Evolutionary conservation across 2,888 invertebrate genomes (phyloP), one percentile per base, ranked within the genome.

Genomic region (Sphinx pinastri): DNA sequence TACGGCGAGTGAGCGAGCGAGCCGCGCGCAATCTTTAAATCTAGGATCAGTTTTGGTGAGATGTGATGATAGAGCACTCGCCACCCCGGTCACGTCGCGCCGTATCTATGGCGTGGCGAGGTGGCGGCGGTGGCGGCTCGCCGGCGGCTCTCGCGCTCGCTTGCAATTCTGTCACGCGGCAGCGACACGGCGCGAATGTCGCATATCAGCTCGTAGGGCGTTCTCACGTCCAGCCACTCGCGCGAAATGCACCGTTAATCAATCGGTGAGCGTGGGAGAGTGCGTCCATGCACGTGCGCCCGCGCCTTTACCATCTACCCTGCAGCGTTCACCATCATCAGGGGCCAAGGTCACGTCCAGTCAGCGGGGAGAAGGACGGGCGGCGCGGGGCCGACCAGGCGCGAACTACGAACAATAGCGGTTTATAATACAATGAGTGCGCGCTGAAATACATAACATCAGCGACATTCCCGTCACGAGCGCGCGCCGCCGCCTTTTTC

Each of bases 391-490:
- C 76, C 78, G 74, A 71, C 71, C 79, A 88, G 90, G 91, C 91
- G 92, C 89, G 89, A 91, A 91, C 86, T 89, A 88, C 88, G 89
- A 90, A 92, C 93, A 92, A 93, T 93, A 86, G 92, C 84, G 89
- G 88, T 91, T 92, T 92, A 92, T 84, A 93, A 93, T 92, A 92
- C 93, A 92, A 93, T 92, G 91, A 91, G 89, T 88, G 88, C 88
- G 86, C 84, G 78, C 91, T 86, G 85, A 89, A 90, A 90, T 88
- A 88, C 89, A 88, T 87, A 88, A 86, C 88, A 81, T 81, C 86
- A 81, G 88, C 88, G 86, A 89, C 90, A 92, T 93, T 93, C 93
- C 89, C 88, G 91, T 92, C 93, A 93, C 93, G 93, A 92, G 81
- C 63, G 63, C 45, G 87, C 84, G 86, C 84, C 84, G 82, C 87